Base-by-base conservation (phyloP, 2,797 vertebrate species). In the Anisognathus igniventris region DNA sequence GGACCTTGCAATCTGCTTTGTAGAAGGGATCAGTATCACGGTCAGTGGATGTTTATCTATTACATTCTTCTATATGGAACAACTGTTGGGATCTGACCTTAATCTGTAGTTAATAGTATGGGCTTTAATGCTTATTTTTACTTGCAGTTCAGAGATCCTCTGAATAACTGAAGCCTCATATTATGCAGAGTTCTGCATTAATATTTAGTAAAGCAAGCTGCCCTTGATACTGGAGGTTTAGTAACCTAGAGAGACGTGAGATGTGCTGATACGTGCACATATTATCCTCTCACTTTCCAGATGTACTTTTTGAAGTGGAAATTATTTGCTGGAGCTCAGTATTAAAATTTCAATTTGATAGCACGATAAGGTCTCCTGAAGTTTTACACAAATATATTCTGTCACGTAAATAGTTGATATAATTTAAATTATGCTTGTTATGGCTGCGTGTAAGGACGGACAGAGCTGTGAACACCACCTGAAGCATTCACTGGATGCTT, bases 11-110 rank as follows among this genome's bases (percentile, higher is more conserved):
- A 82, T 67, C 88, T 70, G 86, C 90, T 96, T 83, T 87, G 78
- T 51, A 2, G 75, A 77, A 48, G 39, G 75, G 86, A 71, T 90
- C 72, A 60, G 81, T 58, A 35, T 91, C 13, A 3, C 0, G 0
- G 37, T 11, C 85, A 58, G 7, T 27, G 73, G 39, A 31, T 2
- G 1, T 76, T 51, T 42, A 9, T n/a, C 13, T 78, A 0, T 57
- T 78, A 7, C 2, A 3, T 79, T 61, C 33, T 77, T 78, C 84
- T 85, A 0, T 21, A 53, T 23, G 79, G 85, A 94, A 47, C 79
- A 70, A 88, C 76, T 50, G 22, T 75, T 78, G 76, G 87, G 62
- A 68, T 81, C 70, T 91, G 96, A 91, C 85, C 93, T 92, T 91
- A 90, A 90, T 93, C 82, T 93, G 70, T 70, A 78, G 62, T 90